Evolutionary conservation across 2,888 invertebrate genomes (phyloP).

Genomic region (Orthosia gracilis): DNA sequence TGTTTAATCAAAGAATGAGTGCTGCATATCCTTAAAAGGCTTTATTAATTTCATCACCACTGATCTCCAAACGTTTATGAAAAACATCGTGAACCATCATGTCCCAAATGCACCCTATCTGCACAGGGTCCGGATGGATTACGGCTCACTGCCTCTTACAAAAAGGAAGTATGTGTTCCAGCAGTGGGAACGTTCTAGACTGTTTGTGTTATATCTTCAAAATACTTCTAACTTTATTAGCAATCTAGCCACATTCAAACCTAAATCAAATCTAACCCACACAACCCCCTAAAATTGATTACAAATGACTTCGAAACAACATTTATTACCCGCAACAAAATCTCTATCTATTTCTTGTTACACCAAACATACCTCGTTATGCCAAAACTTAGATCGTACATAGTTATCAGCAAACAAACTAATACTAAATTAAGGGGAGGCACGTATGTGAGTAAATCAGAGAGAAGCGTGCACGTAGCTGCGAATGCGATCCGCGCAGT

Average conservation of each 20-base stretch:
- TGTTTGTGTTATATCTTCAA: background rate
- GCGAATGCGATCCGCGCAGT: conserved; percentile 74
- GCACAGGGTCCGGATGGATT: no score
- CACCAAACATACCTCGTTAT: conserved; percentile 54
- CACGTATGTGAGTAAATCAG: conserved; percentile 75
- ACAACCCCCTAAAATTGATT: conserved; percentile 21
- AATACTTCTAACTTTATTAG: background rate
- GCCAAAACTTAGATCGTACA: conserved; percentile 60
- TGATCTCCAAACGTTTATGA: no score
- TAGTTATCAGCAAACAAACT: conserved; percentile 70
- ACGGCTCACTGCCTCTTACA: no score
- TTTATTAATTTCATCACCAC: no score
- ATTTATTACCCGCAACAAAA: conserved; percentile 39
- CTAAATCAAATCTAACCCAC: background rate
- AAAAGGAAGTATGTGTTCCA: no score
- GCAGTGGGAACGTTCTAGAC: no score
- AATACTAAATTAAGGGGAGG: conserved; percentile 68
- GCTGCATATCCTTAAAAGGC: background rate
- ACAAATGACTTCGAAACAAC: conserved; percentile 26
- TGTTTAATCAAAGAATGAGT: background rate
- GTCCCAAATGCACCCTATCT: no score
- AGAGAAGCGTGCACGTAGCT: conserved; percentile 68
- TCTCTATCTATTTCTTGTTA: conserved; percentile 53
- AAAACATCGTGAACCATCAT: no score
- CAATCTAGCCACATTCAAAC: background rate